Percentiles rank a stretch among this genome's conserved stretches.
phyloP scores from a whole-genome alignment of 2,113 vertebrate genomes.

The Balaenoptera acutorostrata region DNA sequence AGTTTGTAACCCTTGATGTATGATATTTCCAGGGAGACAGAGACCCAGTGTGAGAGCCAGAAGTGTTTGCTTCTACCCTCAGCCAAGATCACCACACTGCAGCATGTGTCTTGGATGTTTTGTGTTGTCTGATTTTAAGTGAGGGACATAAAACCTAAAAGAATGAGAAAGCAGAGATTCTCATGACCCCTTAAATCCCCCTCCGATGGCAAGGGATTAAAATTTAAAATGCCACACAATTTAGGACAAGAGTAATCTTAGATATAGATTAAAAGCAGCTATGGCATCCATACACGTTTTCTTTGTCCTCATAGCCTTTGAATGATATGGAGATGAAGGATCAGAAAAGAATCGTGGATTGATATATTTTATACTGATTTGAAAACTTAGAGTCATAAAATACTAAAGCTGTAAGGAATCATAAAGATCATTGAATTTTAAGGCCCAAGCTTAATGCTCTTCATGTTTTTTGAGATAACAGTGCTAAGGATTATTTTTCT shows the following conservation, averaged over 20 bases:
- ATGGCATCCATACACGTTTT: not conserved
- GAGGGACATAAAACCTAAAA: not conserved
- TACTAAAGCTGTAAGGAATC: not conserved
- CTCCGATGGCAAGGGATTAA: not conserved
- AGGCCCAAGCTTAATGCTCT: not conserved
- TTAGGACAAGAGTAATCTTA: not conserved
- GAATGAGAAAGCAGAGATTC: not conserved
- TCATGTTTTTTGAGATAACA: not conserved
- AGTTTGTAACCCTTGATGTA: not conserved
- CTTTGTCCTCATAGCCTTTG: not conserved
- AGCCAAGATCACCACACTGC: not conserved
- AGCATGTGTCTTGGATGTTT: not conserved
- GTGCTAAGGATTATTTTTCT: not conserved
- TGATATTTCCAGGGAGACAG: not conserved
- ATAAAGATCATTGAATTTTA: not conserved
- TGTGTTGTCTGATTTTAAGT: not conserved
- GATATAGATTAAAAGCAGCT: not conserved
- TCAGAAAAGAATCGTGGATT: not conserved
- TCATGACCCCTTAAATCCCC: not conserved
- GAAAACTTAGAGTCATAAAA: not conserved
- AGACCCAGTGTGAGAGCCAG: not conserved
- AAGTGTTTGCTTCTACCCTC: not conserved
- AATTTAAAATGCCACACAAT: not conserved
- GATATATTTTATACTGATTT: not conserved
- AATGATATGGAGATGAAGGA: not conserved